phyloP scores from a whole-genome alignment of 2,113 vertebrate species.

The Ptyas mucosa region DNA sequence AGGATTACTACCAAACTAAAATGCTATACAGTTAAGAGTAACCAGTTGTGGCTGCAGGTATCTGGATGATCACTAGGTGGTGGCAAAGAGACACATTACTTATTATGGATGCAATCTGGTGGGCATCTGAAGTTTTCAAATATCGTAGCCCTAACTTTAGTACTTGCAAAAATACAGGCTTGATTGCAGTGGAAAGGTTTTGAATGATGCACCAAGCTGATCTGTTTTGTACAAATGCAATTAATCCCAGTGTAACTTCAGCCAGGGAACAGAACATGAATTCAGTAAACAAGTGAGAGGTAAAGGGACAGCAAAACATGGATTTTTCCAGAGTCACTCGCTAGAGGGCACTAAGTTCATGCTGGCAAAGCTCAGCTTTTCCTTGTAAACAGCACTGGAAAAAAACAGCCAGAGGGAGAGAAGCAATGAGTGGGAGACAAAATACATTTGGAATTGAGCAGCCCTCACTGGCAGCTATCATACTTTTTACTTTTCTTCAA shows the following conservation, averaged over 20 bases:
- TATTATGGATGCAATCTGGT: background rate
- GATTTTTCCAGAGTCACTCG: constrained; percentile 14
- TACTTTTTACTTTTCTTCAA: background rate
- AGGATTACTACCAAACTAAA: background rate
- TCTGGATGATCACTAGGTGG: background rate
- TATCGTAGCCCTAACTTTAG: background rate
- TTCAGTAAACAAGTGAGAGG: constrained; percentile 42
- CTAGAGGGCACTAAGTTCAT: constrained; percentile 61
- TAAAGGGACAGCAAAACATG: accelerated
- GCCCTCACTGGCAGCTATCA: background rate
- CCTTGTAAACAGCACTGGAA: constrained; percentile 49
- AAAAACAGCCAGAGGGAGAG: background rate
- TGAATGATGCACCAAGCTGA: background rate
- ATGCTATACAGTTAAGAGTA: background rate
- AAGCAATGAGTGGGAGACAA: background rate
- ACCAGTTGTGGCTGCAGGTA: background rate
- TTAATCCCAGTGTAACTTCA: background rate
- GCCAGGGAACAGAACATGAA: constrained; percentile 31
- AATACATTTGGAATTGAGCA: constrained; percentile 5
- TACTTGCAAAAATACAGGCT: background rate
- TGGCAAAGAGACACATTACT: background rate
- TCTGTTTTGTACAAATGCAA: background rate
- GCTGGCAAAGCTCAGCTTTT: background rate
- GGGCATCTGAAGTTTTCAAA: background rate
- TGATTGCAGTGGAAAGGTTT: constrained; percentile 12